Base-by-base conservation (phyloP, 53 echinoderm and acorn worm species). In the Patiria pectinifera region DNA sequence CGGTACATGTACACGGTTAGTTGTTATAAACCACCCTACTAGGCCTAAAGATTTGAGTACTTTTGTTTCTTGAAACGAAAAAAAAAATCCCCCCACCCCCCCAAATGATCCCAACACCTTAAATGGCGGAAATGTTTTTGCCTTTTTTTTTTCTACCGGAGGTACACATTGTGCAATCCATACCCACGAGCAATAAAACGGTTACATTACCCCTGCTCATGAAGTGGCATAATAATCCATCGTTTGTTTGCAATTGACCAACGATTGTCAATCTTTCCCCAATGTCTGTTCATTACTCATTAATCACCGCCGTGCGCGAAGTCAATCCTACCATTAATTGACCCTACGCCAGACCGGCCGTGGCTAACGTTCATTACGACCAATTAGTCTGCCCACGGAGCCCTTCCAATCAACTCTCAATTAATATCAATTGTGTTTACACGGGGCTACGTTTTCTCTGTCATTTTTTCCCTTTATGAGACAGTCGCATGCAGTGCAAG, bases 351-450 rank as follows among this genome's bases (percentile, higher is more conserved):
- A 83, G 60, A 35, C 35, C 9, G 12, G 12, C 15, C 5, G 49
- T 81, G 22, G 83, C 83, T 9, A 83, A 76, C 24, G 25, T 76
- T 76, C 76, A 87, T 74, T 58, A 53, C 45, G 4, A 5, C 89
- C 66, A 89, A 89, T 89, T 62, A 89, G 79, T 89, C 59, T 58
- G 35, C 19, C 44, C 62, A 78, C 44, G 13, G 45, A 62, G 78
- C 46, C 80, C 24, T 59, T 59, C 35, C 61, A 78, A 89, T 89
- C 59, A 89, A 60, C 78, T 89, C 79, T 78, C 43, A 76, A 89
- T 78, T 61, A 78, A 45, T 47, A 62, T 21, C 48, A 47, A 19
- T 85, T 70, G 86, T 86, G 49, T 75, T 72, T 86, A 48, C 21
- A 81, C 46, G 1, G 13, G 10, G 22, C 66, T 16, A 0, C 48